Percentiles rank a stretch among this genome's conserved stretches.
phyloP scores from a whole-genome alignment of 1,140 invertebrate species.

The Colletes gigas region DNA sequence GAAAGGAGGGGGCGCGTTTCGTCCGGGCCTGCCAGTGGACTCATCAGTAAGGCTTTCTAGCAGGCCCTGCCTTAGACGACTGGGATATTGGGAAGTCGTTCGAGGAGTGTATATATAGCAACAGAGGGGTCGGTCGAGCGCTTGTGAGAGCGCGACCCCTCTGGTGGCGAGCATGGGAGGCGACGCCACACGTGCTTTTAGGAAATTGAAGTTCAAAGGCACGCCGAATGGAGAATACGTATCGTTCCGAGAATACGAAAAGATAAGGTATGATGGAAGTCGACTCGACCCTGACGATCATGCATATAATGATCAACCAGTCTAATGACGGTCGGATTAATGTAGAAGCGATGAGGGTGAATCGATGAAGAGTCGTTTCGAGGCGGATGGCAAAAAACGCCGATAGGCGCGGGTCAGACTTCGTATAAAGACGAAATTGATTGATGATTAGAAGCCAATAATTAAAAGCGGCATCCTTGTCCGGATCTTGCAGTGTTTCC shows the following conservation, averaged over 20 bases:
- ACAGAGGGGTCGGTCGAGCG: too few species aligned
- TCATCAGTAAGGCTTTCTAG: too few species aligned
- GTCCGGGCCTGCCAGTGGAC: too few species aligned
- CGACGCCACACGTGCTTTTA: too few species aligned
- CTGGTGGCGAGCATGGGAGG: too few species aligned
- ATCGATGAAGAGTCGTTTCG: constrained; percentile 60
- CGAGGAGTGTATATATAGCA: too few species aligned
- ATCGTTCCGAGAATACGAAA: constrained; percentile 37
- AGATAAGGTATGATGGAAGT: constrained; percentile 26
- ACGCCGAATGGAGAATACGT: constrained; percentile 61
- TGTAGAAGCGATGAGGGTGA: constrained; percentile 52
- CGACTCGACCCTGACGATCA: constrained; percentile 55
- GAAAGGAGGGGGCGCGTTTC: too few species aligned
- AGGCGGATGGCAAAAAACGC: constrained; percentile 63
- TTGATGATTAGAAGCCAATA: constrained; percentile 70
- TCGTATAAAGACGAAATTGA: constrained; percentile 64
- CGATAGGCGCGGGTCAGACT: constrained; percentile 46
- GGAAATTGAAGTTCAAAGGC: constrained; percentile 22
- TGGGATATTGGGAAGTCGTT: too few species aligned
- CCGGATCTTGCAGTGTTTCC: constrained; percentile 10
- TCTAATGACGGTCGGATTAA: constrained; percentile 67
- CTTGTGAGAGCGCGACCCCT: too few species aligned
- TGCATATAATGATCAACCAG: constrained; percentile 63
- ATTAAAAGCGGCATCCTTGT: constrained; percentile 61
- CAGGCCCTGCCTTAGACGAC: too few species aligned